phyloP scores from a whole-genome alignment of 1,140 invertebrate genomes.

The Camponotus floridanus region DNA sequence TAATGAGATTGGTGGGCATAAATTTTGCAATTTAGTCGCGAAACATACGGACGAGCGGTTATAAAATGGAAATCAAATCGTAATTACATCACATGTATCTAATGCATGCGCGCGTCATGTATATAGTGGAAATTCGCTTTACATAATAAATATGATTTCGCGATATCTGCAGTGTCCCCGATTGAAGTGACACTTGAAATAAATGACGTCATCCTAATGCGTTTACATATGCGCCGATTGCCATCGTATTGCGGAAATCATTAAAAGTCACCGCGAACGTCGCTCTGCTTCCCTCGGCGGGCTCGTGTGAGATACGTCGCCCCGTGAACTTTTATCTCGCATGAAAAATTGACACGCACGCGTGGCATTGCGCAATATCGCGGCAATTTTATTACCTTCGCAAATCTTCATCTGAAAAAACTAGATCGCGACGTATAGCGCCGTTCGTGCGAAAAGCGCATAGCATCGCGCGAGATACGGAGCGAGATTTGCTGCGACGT shows the following conservation, averaged over 20 bases:
- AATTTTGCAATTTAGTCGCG: conserved; percentile 5
- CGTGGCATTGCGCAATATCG: neutral
- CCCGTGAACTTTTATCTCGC: neutral
- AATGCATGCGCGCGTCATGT: neutral
- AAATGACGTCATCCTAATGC: conserved; percentile 38
- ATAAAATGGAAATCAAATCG: conserved; percentile 51
- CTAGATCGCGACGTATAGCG: conserved; percentile 20
- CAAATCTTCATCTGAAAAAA: conserved; percentile 46
- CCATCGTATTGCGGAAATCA: neutral
- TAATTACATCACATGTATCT: conserved; percentile 38
- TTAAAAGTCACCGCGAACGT: neutral
- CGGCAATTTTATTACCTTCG: conserved; percentile 35
- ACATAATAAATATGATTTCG: conserved; percentile 43
- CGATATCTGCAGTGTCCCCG: neutral
- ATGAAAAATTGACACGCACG: neutral
- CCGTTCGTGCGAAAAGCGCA: neutral
- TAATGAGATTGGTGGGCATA: conserved; percentile 36
- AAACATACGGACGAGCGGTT: conserved; percentile 18
- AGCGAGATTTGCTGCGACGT: conserved; percentile 37
- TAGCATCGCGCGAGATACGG: conserved; percentile 13
- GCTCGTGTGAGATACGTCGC: neutral
- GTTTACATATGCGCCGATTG: neutral
- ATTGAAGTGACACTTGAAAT: conserved; percentile 42
- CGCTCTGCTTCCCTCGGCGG: neutral
- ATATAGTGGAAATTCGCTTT: conserved; percentile 34